Evolutionary conservation across 2,797 vertebrate species (phyloP).

Genomic region (Orientallactaga sibirica): DNA sequence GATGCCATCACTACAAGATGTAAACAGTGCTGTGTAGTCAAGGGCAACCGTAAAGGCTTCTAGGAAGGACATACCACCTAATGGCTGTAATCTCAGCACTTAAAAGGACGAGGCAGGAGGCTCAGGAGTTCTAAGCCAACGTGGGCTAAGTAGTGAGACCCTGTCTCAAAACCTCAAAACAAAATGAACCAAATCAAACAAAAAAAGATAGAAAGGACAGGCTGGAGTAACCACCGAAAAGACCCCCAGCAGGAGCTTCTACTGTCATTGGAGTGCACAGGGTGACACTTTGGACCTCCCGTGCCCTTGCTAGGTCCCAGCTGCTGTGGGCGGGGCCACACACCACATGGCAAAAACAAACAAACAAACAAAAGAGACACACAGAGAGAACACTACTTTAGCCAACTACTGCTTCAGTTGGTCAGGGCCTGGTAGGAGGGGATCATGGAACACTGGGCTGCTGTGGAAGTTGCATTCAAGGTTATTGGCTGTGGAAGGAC

Average conservation of each 20-base stretch:
- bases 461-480: not conserved
- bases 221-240: not conserved
- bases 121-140: not conserved
- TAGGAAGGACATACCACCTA: too few species aligned
- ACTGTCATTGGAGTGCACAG: not conserved
- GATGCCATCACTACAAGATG: slow-evolving; percentile 68
- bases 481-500: not conserved
- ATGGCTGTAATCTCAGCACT: not conserved
- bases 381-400: not conserved
- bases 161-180: not conserved
- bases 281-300: not conserved
- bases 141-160: not conserved
- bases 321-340: not conserved
- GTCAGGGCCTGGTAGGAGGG: not conserved
- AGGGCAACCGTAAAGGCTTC: not conserved
- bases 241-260: not conserved
- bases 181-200: too few species aligned
- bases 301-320: not conserved
- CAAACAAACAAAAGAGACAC: too few species aligned
- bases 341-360: not conserved
- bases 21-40: slow-evolving; percentile 29
- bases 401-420: not conserved
- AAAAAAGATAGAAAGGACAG: not conserved
- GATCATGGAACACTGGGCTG: not conserved
- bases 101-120: not conserved